A percentile compares a stretch with the other conserved stretches of the same genome.
phyloP scores from a whole-genome alignment of 2,888 invertebrate species.

The Apomyelois bistriatella region DNA sequence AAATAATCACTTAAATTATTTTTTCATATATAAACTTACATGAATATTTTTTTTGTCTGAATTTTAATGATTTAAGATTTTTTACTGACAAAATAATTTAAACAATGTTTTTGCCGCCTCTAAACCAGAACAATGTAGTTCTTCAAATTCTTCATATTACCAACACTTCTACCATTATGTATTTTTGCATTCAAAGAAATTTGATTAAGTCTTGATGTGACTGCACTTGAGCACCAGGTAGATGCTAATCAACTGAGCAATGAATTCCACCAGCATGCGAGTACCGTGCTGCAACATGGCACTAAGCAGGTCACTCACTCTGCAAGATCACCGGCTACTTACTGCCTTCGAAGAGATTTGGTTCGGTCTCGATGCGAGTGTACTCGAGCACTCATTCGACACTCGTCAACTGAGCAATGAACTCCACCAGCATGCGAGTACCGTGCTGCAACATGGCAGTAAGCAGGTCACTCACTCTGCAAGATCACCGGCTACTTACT shows the following conservation, averaged over 20 bases:
- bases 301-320: slow-evolving; percentile 79
- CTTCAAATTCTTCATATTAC: too few species aligned
- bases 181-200: slow-evolving; percentile 72
- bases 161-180: too few species aligned
- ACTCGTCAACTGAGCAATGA: slow-evolving; percentile 86
- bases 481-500: too few species aligned
- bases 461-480: slow-evolving; percentile 77
- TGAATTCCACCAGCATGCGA: slow-evolving; percentile 89
- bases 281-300: slow-evolving; percentile 88
- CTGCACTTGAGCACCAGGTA: slow-evolving; percentile 92
- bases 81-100: too few species aligned
- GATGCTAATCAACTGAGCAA: slow-evolving; percentile 88
- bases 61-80: too few species aligned
- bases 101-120: too few species aligned
- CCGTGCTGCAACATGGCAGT: slow-evolving; percentile 86
- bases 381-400: slow-evolving; percentile 94
- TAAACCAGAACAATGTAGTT: too few species aligned
- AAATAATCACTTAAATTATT: too few species aligned
- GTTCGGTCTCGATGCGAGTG: slow-evolving; percentile 82
- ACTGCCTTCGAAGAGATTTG: slow-evolving; percentile 72
- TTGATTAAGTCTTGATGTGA: slow-evolving; percentile 81
- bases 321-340: too few species aligned
- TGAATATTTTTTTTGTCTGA: too few species aligned
- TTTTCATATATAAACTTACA: too few species aligned
- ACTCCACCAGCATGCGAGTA: slow-evolving; percentile 91